Evolutionary conservation across 2,797 vertebrate species (phyloP).

Genomic region (Tadarida brasiliensis): DNA sequence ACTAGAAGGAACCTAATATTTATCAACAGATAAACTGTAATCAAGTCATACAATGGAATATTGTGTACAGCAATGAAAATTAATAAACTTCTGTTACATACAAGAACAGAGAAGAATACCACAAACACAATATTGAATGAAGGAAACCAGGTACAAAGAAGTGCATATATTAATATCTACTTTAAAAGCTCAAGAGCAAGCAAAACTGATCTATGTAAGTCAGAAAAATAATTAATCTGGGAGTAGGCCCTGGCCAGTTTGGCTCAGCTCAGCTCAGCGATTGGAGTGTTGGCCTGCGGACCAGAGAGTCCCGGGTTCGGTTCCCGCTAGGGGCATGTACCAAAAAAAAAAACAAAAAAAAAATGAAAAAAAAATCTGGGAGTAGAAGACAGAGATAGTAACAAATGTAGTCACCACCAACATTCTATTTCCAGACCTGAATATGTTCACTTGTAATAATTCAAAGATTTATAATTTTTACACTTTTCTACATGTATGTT

Average conservation of each 20-base stretch:
- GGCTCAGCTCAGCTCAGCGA: too few species aligned
- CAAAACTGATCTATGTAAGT: background rate
- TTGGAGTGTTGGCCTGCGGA: too few species aligned
- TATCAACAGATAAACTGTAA: background rate
- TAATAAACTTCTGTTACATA: background rate
- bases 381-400: background rate
- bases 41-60: background rate
- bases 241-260: too few species aligned
- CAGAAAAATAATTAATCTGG: background rate
- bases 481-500: background rate
- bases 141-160: background rate
- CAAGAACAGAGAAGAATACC: background rate
- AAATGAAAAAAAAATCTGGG: too few species aligned
- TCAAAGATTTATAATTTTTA: constrained; percentile 1
- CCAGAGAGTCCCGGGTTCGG: too few species aligned
- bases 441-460: background rate
- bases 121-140: background rate
- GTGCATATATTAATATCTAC: background rate
- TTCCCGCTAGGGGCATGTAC: too few species aligned
- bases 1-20: background rate
- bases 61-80: background rate
- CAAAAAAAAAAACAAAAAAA: too few species aligned
- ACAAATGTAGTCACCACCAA: background rate
- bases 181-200: background rate
- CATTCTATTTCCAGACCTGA: background rate